Evolutionary conservation across 2,113 vertebrate species (phyloP).

Genomic region (Spea multiplicata): DNA sequence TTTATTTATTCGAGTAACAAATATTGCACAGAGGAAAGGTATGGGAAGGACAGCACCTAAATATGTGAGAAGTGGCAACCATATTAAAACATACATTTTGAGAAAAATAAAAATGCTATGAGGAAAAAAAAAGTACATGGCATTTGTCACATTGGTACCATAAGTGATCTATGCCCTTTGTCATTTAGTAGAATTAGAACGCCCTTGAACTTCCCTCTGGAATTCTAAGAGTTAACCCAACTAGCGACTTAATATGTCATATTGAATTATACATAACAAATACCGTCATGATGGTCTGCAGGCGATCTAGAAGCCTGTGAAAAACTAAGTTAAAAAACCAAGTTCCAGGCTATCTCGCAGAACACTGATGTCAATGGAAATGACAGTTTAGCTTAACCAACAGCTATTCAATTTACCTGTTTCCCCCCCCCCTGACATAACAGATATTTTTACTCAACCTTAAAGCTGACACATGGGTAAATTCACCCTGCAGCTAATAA

Average conservation of each 20-base stretch:
- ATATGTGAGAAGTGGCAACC: too few species aligned
- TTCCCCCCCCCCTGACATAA: constrained; percentile 22
- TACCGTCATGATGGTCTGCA: constrained; percentile 3
- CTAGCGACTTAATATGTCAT: not conserved
- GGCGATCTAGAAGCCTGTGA: constrained; percentile 4
- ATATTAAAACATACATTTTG: too few species aligned
- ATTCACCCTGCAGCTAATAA: constrained; percentile 10
- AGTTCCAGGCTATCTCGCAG: constrained; percentile 14
- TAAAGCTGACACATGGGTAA: constrained; percentile 21
- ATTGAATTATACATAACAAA: constrained; percentile 2
- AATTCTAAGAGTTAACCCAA: not conserved
- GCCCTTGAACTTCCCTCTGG: not conserved
- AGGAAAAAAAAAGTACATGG: too few species aligned
- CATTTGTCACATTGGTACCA: too few species aligned
- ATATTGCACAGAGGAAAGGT: too few species aligned
- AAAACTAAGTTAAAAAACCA: constrained; percentile 6
- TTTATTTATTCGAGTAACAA: too few species aligned
- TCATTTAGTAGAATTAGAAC: too few species aligned
- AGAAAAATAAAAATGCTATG: too few species aligned
- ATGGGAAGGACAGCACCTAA: too few species aligned
- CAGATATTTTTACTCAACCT: constrained; percentile 27
- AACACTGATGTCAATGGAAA: constrained; percentile 23
- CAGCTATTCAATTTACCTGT: constrained; percentile 34
- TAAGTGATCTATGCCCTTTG: too few species aligned
- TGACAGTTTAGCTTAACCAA: constrained; percentile 12